A percentile compares a stretch with the other conserved stretches of the same genome.
phyloP scores from a whole-genome alignment of 2,888 invertebrate genomes.

The Idaea aversata region DNA sequence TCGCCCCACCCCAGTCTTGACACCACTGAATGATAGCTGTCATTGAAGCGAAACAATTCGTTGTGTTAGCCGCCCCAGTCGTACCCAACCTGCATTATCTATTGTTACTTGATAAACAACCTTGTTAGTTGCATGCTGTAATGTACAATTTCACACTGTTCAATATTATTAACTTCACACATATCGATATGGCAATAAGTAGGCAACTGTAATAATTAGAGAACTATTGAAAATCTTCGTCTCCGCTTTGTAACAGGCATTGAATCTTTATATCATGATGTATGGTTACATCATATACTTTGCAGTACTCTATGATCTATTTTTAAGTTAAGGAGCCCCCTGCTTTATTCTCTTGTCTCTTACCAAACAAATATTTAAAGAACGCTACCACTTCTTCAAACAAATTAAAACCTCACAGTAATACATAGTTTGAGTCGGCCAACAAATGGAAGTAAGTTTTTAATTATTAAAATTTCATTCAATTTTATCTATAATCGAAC shows the following conservation, averaged over 20 bases:
- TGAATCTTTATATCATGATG: not conserved
- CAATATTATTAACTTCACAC: not conserved
- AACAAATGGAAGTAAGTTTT: no score
- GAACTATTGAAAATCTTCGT: not conserved
- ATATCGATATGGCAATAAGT: not conserved
- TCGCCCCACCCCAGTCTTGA: slow-evolving; percentile 73
- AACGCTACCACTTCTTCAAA: no score
- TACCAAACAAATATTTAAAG: no score
- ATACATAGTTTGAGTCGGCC: no score
- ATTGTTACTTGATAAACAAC: slow-evolving; percentile 31
- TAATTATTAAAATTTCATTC: no score
- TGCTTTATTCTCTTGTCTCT: no score
- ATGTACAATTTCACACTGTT: not conserved
- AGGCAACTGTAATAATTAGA: not conserved
- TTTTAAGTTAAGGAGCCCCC: no score
- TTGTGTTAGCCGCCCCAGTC: slow-evolving; percentile 41
- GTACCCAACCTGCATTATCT: slow-evolving; percentile 33
- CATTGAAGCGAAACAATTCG: slow-evolving; percentile 64
- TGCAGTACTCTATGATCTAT: no score
- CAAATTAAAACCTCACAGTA: no score
- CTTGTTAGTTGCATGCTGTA: slow-evolving; percentile 14
- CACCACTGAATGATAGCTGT: slow-evolving; percentile 63
- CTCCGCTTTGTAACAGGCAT: not conserved
- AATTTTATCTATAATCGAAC: no score
- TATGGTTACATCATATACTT: not conserved